phyloP scores from a whole-genome alignment of 2,888 invertebrate species.

The Dolichopus griseipennis region DNA sequence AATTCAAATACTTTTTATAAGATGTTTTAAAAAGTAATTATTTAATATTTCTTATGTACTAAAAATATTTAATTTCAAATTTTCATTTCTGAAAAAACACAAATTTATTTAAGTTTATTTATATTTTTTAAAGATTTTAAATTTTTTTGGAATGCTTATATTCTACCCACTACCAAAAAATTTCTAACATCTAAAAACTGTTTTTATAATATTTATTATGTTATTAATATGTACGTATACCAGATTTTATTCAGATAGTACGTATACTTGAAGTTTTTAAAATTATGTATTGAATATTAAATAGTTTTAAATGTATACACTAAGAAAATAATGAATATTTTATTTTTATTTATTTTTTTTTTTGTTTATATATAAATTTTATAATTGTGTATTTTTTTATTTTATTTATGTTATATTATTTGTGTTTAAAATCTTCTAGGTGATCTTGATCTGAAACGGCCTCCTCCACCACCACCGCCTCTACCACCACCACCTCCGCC shows the following conservation, averaged over 20 bases:
- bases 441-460: conserved; percentile 39
- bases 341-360: too few species aligned
- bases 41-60: not conserved
- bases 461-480: conserved; percentile 47
- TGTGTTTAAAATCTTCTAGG: conserved; percentile 23
- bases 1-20: not conserved
- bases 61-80: not conserved
- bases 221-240: not conserved
- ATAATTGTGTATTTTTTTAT: too few species aligned
- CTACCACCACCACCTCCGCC: conserved; percentile 45
- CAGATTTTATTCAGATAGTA: not conserved
- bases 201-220: not conserved
- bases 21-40: not conserved
- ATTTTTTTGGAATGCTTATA: conserved; percentile 3
- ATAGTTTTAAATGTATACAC: not conserved
- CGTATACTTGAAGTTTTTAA: not conserved
- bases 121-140: not conserved
- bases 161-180: conserved; percentile 6
- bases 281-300: not conserved
- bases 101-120: not conserved
- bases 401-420: too few species aligned
- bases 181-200: conserved; percentile 1
- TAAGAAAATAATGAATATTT: not conserved
- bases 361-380: too few species aligned
- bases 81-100: not conserved